Conservation (phyloP, 2,888 invertebrate species). For the Loripinus fragilis region DNA sequence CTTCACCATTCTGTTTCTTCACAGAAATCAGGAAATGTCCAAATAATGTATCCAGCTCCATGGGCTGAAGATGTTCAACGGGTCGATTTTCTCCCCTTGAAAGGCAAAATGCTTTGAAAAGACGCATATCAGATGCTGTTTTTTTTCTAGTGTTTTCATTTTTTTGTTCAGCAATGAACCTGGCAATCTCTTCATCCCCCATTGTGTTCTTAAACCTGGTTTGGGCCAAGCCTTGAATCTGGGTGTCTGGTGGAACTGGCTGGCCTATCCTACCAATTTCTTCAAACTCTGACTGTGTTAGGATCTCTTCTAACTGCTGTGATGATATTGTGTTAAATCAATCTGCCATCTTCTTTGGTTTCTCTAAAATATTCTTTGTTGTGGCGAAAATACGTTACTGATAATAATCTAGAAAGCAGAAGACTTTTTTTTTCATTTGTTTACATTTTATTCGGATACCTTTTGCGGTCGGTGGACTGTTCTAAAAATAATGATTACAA, state of each 20-base stretch:
- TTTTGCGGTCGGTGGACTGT: neutral
- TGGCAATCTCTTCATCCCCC: neutral
- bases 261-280: neutral
- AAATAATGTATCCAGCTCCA: neutral
- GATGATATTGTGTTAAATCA: neutral
- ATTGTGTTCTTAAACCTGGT: neutral
- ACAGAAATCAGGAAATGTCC: neutral
- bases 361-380: neutral
- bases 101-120: neutral
- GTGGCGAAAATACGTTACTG: neutral
- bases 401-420: neutral
- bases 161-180: neutral
- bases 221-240: neutral
- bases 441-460: neutral
- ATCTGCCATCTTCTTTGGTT: neutral
- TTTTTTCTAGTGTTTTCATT: neutral
- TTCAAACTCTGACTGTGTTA: neutral
- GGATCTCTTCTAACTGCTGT: neutral
- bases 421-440: neutral
- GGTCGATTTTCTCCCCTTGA: neutral
- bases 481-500: neutral
- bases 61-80: neutral
- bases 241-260: neutral
- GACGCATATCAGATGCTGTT: neutral
- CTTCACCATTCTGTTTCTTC: neutral